These are phyloP conservation scores for Turritopsis dohrnii DNA, from an alignment of 30 jellyfish, hydroid and myxozoan genomes.

Conservation along the genomic window DNA sequence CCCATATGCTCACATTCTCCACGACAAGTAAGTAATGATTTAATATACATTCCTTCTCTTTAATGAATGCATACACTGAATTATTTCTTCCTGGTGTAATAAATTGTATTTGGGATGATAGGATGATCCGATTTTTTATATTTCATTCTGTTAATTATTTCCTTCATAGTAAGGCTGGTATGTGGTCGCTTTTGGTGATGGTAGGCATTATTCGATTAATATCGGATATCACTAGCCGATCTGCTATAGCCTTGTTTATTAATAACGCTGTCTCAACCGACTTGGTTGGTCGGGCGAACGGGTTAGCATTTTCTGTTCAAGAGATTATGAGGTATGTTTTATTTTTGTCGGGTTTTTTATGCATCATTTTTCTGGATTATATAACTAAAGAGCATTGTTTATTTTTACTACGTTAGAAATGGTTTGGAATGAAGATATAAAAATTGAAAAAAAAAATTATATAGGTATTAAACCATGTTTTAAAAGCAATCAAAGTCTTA, in stretches of 20 bases:
- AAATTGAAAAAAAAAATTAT: too few relatives aligned
- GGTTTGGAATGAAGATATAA: too few relatives aligned
- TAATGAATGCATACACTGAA: too few relatives aligned
- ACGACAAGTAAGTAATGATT: slow-evolving; percentile 16
- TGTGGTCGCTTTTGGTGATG: slow-evolving; percentile 63
- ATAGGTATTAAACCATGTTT: too few relatives aligned
- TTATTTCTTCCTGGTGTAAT: too few relatives aligned
- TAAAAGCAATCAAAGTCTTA: too few relatives aligned
- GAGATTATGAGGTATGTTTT: slow-evolving; percentile 85
- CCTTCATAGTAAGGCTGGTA: not conserved
- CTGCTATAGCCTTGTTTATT: slow-evolving; percentile 80
- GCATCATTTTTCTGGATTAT: too few relatives aligned
- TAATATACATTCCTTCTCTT: too few relatives aligned
- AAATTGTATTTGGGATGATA: too few relatives aligned
- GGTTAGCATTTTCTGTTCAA: slow-evolving; percentile 91
- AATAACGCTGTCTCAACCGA: slow-evolving; percentile 69
- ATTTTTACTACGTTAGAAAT: too few relatives aligned
- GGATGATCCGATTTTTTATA: too few relatives aligned
- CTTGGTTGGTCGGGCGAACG: slow-evolving; percentile 82
- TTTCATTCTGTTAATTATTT: not conserved
- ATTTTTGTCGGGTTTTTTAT: too few relatives aligned
- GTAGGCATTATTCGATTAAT: slow-evolving; percentile 63
- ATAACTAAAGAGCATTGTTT: not conserved
- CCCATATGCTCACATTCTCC: slow-evolving; percentile 23
- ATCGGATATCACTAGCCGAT: slow-evolving; percentile 80